Base-by-base conservation (phyloP, 2,888 invertebrate genomes). In the Hypercompe scribonia region DNA sequence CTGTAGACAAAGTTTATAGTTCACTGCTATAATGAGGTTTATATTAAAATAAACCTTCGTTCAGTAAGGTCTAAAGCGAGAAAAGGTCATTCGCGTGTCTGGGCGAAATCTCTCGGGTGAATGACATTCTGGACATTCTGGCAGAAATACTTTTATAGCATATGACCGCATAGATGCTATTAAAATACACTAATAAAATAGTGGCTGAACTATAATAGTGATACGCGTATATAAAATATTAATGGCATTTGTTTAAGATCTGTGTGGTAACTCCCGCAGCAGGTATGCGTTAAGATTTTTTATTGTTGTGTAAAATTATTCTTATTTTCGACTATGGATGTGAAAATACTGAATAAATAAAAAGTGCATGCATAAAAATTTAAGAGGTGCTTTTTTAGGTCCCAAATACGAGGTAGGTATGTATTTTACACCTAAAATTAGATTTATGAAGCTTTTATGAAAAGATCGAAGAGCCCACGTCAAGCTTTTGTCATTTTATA, bases 181-280 rank as follows among this genome's bases (percentile, higher is more conserved):
- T 61, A 68, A 61, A 75, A 72, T 64, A 75, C 71, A 54, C 66
- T 66, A 70, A 77, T 75, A 74, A 80, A 78, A 72, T 70, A 66
- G 61, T 33, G 75, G 58, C 64, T 36, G 71, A 65, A 31, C 61
- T 70, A 77, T 74, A 73, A 70, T 75, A 78, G 15, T 61, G 58
- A 81, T 64, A 68, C 63, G 65, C 36, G 39, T 54, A 39, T 50
- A 76, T 81, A 74, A 81, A 82, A 81, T 79, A 78, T 84, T 76
- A 78, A 78, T 84, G 75, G 76, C 82, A 83, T 73, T 79, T 81
- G 76, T 77, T 75, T 42, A 39, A 71, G 68, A 76, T 73, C 76
- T 34, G 54, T 63, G 68, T 70, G 72, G 70, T 76, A 80, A 72
- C 39, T 61, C 61, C 61, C 31, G 61, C 61, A 18, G 61, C 61